These are phyloP conservation scores for Brenthis hecate DNA, from an alignment of 2,888 invertebrate species.

Conservation along the genomic window DNA sequence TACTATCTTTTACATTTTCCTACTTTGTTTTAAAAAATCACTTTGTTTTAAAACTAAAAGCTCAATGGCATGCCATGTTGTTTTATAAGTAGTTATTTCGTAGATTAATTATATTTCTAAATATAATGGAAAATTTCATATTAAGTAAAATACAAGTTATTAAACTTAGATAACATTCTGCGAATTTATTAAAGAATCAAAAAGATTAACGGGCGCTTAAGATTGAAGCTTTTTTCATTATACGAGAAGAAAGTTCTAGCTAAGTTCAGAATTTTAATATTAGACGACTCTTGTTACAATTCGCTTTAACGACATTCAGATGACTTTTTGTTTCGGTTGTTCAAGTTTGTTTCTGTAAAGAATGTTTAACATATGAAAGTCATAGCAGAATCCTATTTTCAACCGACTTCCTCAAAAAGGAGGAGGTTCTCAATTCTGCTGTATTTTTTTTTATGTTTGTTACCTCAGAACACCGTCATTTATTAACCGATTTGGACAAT, in stretches of 20 bases:
- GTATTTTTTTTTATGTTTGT: too few species aligned
- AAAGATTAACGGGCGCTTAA: slow-evolving; percentile 1
- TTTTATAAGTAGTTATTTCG: too few species aligned
- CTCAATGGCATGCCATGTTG: too few species aligned
- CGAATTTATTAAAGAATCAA: neutral
- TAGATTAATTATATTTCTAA: too few species aligned
- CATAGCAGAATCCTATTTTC: neutral
- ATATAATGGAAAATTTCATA: too few species aligned
- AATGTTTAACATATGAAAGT: neutral
- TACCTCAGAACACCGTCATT: too few species aligned
- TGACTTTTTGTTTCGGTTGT: slow-evolving; percentile 3
- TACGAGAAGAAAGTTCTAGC: neutral
- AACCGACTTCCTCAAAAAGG: too few species aligned
- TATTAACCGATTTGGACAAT: too few species aligned
- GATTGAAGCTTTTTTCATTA: slow-evolving; percentile 15
- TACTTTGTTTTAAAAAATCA: too few species aligned
- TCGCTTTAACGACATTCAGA: slow-evolving; percentile 11
- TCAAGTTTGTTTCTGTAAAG: neutral
- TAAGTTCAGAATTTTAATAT: slow-evolving; percentile 6
- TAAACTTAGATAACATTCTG: neutral
- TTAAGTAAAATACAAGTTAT: neutral
- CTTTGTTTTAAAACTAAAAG: too few species aligned
- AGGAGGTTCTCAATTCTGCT: too few species aligned
- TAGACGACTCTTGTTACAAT: slow-evolving; percentile 5
- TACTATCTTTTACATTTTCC: too few species aligned